These are phyloP conservation scores for Brachionichthys hirsutus DNA, from an alignment of 2,113 vertebrate species.

Conservation along the genomic window DNA sequence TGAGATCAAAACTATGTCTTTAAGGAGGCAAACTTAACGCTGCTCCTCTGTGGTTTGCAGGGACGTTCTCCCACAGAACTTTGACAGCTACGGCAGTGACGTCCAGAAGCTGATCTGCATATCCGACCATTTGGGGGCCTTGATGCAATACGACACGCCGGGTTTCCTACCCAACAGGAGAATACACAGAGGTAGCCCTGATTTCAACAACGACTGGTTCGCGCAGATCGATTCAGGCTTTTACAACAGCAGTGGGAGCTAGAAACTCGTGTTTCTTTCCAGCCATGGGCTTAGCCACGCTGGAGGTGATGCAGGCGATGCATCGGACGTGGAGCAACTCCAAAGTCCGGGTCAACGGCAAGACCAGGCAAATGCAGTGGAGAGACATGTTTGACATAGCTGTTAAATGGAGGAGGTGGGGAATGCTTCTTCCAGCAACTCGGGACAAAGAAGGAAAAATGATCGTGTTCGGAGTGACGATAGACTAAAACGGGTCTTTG, in stretches of 20 bases:
- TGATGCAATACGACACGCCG: slow-evolving; percentile 96
- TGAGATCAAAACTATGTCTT: neutral
- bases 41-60: slow-evolving; percentile 60
- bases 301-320: slow-evolving; percentile 98
- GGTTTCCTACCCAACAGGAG: slow-evolving; percentile 96
- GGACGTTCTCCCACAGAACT: slow-evolving; percentile 93
- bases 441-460: too few species aligned
- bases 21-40: too few species aligned
- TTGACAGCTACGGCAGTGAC: slow-evolving; percentile 89
- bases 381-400: slow-evolving; percentile 98
- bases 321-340: slow-evolving; percentile 95
- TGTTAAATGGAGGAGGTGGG: slow-evolving; percentile 96
- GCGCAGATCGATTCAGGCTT: neutral
- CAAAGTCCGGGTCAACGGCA: slow-evolving; percentile 94
- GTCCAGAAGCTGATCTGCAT: slow-evolving; percentile 92
- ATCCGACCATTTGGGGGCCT: slow-evolving; percentile 91
- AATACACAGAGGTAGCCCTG: slow-evolving; percentile 90
- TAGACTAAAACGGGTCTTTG: slow-evolving; percentile 10
- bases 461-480: too few species aligned
- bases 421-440: too few species aligned
- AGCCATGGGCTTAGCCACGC: slow-evolving; percentile 95
- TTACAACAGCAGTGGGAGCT: neutral
- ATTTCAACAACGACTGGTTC: neutral
- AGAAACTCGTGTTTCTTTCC: neutral
- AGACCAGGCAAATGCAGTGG: slow-evolving; percentile 96